Base-by-base conservation (phyloP, 2,113 vertebrate species). In the Benthochromis sp. region DNA sequence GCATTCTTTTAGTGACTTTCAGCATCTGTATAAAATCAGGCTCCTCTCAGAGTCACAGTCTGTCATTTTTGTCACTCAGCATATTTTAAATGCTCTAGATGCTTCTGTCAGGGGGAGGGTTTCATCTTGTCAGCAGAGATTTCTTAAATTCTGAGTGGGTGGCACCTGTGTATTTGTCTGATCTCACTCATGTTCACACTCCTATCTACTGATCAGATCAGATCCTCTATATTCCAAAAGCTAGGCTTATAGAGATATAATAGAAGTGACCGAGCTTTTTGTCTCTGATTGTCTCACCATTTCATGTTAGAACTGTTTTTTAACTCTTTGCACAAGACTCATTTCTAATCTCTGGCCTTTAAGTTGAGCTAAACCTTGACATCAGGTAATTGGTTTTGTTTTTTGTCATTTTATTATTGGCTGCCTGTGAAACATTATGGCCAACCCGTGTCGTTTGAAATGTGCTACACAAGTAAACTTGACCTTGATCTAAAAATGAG, bases 1-100 rank as follows among this genome's bases (percentile, higher is more conserved):
- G 61, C 61, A 66, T 66, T 66, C 61, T 66, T 66, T 66, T n/a
- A 66, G 24, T 50, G 71, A 78, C 43, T 29, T 78, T 78, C 24
- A 8, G 7, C 43, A 50, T 31, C 24, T 78, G 3, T 52, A 52
- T 31, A 19, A 78, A 52, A 50, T 52, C 10, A 52, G 6, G 73
- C 27, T 78, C 24, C 24, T 50, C 45, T 52, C 45, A 52, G 47
- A 50, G 45, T 19, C 27, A 52, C 71, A 78, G 9, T 7, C 9
- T 50, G 11, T 34, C 27, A 52, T 52, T 78, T 52, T 9, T 19
- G 16, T 19, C 43, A 31, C 17, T 78, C 45, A n/a, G 73, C 27
- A 34, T 31, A 29, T 11, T 13, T 50, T 31, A 78, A 31, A 50
- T 31, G 27, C 47, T 78, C 4, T 47, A 50, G 71, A 29, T 31